Base-by-base conservation (phyloP, 1,140 invertebrate genomes). In the Drosophila insularis region DNA sequence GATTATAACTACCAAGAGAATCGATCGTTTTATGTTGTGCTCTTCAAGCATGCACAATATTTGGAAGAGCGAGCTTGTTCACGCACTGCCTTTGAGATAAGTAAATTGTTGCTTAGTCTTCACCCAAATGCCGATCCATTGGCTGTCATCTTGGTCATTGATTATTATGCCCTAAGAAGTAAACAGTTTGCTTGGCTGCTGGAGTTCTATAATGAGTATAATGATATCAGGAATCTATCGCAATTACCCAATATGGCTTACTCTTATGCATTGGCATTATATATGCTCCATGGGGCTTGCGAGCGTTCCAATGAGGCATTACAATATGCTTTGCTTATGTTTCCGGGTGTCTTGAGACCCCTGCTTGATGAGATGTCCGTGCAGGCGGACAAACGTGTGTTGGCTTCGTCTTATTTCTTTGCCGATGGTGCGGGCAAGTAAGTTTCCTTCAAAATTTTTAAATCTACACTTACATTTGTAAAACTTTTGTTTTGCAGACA, bases 231-330 rank as follows among this genome's bases (percentile, higher is more conserved):
- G 63, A 96, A 97, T 93, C 92, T 97, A 4, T 94, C 94, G 19
- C 96, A 97, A 86, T 92, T 98, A 39, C 97, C 97, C 58, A 98
- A 98, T 87, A 96, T 98, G 93, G 95, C 96, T 0, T 98, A 95
- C 86, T 98, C 97, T 2, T 92, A 96, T 59, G 95, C 97, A 0
- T 89, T 98, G 54, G 96, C 97, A 35, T 93, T 96, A 90, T 96
- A 95, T 93, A 93, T 95, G 85, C 70, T 89, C 8, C 56, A 86
- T 87, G 84, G 84, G 2, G 54, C 50, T 4, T 92, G 92, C 54
- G 89, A 92, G 13, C 93, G 93, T 66, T 95, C 96, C 2, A 93
- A 96, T 74, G 78, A 93, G 50, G 75, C 95, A 60, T 90, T 98
- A 14, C 95, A 97, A 91, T 94, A 96, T 67, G 96, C 97, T 13